Conservation (phyloP, 1,140 invertebrate species). For the Trichogramma pretiosum region DNA sequence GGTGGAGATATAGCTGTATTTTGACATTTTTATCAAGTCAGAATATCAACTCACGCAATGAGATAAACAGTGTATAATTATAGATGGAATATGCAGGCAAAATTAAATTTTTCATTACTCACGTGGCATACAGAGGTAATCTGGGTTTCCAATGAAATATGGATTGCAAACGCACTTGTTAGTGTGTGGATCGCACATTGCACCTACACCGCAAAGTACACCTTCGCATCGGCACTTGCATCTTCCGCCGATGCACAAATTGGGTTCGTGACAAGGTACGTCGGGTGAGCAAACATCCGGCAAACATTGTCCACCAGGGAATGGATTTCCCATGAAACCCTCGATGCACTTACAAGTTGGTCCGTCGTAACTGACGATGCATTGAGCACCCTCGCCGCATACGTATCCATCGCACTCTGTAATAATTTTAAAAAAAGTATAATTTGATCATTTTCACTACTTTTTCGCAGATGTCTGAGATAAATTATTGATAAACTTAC, state of each 20-base stretch:
- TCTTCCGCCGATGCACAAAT: slow-evolving; percentile 72
- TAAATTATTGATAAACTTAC: too few relatives aligned
- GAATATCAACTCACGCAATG: neutral
- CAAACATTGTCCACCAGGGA: slow-evolving; percentile 74
- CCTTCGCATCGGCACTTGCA: slow-evolving; percentile 80
- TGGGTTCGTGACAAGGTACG: slow-evolving; percentile 65
- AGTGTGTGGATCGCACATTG: slow-evolving; percentile 66
- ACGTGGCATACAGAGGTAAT: slow-evolving; percentile 84
- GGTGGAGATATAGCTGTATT: slow-evolving; percentile 67
- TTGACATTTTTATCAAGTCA: too few relatives aligned
- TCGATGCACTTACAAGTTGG: slow-evolving; percentile 80
- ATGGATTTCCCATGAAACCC: slow-evolving; percentile 80
- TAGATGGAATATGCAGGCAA: neutral
- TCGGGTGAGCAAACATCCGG: slow-evolving; percentile 70
- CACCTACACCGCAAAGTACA: slow-evolving; percentile 72
- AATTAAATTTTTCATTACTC: slow-evolving; percentile 44
- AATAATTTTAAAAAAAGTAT: slow-evolving; percentile 20
- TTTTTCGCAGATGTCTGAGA: too few relatives aligned
- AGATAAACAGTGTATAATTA: too few relatives aligned
- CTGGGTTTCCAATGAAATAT: slow-evolving; percentile 80
- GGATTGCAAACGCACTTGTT: slow-evolving; percentile 80
- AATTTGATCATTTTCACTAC: too few relatives aligned
- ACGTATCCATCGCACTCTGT: slow-evolving; percentile 69
- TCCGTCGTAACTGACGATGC: slow-evolving; percentile 74
- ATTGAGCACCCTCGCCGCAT: slow-evolving; percentile 75